Conservation (phyloP, 2,888 invertebrate species). For the Cephus pygmeus region DNA sequence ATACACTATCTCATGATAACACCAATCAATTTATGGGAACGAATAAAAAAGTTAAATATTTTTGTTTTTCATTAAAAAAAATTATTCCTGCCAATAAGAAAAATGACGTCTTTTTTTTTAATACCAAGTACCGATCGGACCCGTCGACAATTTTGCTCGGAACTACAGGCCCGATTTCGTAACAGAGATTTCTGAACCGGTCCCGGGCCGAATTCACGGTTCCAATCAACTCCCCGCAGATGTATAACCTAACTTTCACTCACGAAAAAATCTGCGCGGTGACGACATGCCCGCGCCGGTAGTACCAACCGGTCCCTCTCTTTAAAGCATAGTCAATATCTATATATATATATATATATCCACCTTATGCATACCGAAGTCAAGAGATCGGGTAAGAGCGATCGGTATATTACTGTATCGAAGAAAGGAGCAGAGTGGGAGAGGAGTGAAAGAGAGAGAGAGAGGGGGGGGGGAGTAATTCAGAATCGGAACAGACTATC, state of each 20-base stretch:
- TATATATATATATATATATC: background rate
- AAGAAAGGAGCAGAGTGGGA: background rate
- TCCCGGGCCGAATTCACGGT: conserved; percentile 47
- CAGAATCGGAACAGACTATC: background rate
- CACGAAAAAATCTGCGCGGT: conserved; percentile 30
- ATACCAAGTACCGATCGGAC: background rate
- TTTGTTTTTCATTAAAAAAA: background rate
- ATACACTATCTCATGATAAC: background rate
- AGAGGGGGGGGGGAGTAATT: background rate
- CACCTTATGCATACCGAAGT: background rate
- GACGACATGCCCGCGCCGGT: conserved; percentile 5
- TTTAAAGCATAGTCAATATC: background rate
- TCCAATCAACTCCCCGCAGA: conserved; percentile 36
- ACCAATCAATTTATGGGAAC: background rate
- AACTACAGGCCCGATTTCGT: conserved; percentile 28
- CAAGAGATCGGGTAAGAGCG: background rate
- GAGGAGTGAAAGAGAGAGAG: background rate
- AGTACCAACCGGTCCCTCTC: conserved; percentile 2
- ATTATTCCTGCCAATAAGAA: background rate
- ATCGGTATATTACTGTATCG: background rate
- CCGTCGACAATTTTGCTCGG: conserved; percentile 2
- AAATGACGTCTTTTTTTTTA: background rate
- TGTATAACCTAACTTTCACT: conserved; percentile 36
- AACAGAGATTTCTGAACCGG: conserved; percentile 41
- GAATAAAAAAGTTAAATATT: background rate